Evolutionary conservation across 2,797 vertebrate species (phyloP).

Genomic region (Chelon labrosus): DNA sequence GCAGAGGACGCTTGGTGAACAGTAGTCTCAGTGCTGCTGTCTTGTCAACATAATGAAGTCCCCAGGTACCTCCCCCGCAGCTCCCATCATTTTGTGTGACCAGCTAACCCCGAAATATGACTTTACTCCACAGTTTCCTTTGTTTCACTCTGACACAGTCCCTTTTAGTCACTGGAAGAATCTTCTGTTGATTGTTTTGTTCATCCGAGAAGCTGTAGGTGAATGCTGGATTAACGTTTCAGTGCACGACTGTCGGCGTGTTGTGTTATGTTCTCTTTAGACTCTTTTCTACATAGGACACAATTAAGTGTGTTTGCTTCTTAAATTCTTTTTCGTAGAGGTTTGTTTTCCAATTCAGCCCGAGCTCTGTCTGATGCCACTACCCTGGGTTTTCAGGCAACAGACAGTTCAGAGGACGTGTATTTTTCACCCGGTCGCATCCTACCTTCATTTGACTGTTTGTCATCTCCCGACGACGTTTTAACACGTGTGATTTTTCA

Average conservation of each 20-base stretch:
- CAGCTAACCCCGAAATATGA: conserved; percentile 68
- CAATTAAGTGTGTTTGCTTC: neutral
- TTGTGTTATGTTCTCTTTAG: neutral
- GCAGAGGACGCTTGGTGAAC: conserved; percentile 38
- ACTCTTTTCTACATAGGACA: neutral
- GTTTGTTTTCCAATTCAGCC: conserved; percentile 6
- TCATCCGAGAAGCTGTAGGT: conserved; percentile 22
- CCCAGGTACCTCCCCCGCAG: conserved; percentile 76
- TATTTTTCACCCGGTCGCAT: conserved; percentile 76
- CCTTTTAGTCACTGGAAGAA: conserved; percentile 40
- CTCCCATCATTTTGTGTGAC: conserved; percentile 76
- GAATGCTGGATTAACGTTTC: conserved; percentile 19
- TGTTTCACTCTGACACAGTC: conserved; percentile 46
- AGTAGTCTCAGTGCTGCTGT: conserved; percentile 56
- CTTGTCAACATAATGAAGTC: conserved; percentile 83
- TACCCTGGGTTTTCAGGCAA: conserved; percentile 12
- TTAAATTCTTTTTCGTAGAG: conserved; percentile 4
- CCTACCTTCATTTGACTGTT: conserved; percentile 82
- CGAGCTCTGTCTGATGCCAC: neutral
- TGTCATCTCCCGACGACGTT: conserved; percentile 77
- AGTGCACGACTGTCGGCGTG: too few species aligned
- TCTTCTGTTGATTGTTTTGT: conserved; percentile 21
- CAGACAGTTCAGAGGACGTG: conserved; percentile 18
- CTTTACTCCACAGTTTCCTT: conserved; percentile 56
- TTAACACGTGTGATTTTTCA: conserved; percentile 81